phyloP scores from a whole-genome alignment of 2,888 invertebrate genomes.

The Heteropelma amictum region DNA sequence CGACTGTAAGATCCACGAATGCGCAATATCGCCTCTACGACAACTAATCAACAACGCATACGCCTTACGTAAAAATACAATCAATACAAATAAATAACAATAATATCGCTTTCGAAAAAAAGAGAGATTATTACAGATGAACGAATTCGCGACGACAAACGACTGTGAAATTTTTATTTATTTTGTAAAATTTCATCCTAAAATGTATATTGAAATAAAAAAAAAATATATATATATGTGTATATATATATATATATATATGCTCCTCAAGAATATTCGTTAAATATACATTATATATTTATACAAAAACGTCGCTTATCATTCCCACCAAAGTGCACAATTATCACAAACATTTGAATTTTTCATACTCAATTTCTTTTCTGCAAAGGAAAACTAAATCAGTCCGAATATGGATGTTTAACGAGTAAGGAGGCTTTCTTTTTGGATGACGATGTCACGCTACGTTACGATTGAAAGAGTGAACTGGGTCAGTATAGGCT shows the following conservation, averaged over 20 bases:
- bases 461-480: slow-evolving; percentile 8
- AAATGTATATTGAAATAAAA: not conserved
- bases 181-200: not conserved
- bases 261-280: slow-evolving; percentile 7
- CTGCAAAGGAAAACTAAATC: slow-evolving; percentile 4
- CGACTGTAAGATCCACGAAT: slow-evolving; percentile 28
- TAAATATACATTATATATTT: slow-evolving; percentile 32
- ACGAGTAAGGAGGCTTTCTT: slow-evolving; percentile 41
- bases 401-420: slow-evolving; percentile 13
- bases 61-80: slow-evolving; percentile 62
- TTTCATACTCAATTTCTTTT: slow-evolving; percentile 16
- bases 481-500: not conserved
- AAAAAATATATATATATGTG: not conserved
- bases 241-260: not conserved
- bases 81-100: slow-evolving; percentile 69
- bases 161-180: slow-evolving; percentile 13
- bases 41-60: slow-evolving; percentile 69
- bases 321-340: slow-evolving; percentile 48
- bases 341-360: slow-evolving; percentile 59
- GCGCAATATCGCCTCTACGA: slow-evolving; percentile 48
- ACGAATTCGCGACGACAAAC: slow-evolving; percentile 24
- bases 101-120: slow-evolving; percentile 49
- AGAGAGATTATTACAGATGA: slow-evolving; percentile 42
- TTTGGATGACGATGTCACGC: slow-evolving; percentile 25
- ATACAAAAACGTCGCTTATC: slow-evolving; percentile 41